These are phyloP conservation scores for Calycopis cecrops DNA, from an alignment of 1,140 invertebrate species.

Conservation along the genomic window DNA sequence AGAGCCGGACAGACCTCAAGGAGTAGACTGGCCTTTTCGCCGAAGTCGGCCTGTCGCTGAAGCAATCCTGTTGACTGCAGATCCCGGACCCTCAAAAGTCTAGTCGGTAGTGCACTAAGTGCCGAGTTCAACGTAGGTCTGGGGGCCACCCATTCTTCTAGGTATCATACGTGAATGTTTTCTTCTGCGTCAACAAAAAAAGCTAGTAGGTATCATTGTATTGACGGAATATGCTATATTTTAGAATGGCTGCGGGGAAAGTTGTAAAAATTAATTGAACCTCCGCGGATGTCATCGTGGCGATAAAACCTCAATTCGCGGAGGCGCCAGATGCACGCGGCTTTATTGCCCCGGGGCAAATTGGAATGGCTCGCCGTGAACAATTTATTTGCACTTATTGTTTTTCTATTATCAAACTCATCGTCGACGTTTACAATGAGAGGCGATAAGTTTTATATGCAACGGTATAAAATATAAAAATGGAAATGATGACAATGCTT, in stretches of 20 bases:
- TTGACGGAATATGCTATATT: background rate
- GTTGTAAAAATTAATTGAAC: constrained; percentile 62
- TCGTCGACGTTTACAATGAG: constrained; percentile 9
- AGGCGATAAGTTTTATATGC: background rate
- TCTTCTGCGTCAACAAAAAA: too few relatives aligned
- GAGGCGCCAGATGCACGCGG: constrained; percentile 63
- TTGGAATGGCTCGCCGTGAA: constrained; percentile 45
- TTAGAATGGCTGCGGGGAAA: constrained; percentile 13
- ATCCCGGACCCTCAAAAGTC: too few relatives aligned
- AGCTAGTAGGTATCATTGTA: background rate
- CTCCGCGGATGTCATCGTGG: constrained; percentile 50
- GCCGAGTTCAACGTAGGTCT: too few relatives aligned
- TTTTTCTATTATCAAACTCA: constrained; percentile 56
- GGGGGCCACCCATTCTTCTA: too few relatives aligned
- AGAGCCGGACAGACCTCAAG: too few relatives aligned
- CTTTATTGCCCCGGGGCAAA: constrained; percentile 59
- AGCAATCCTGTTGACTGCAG: too few relatives aligned
- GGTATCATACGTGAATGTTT: too few relatives aligned
- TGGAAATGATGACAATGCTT: too few relatives aligned
- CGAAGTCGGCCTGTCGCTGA: too few relatives aligned
- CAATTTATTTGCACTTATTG: constrained; percentile 60
- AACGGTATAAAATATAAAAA: too few relatives aligned
- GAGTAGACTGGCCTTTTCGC: too few relatives aligned
- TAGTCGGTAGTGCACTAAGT: too few relatives aligned
- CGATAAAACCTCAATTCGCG: constrained; percentile 66